A percentile compares a stretch with the other conserved stretches of the same genome.
These are phyloP conservation scores for Pterocles gutturalis DNA, from an alignment of 2,113 vertebrate species.

Conservation along the genomic window DNA sequence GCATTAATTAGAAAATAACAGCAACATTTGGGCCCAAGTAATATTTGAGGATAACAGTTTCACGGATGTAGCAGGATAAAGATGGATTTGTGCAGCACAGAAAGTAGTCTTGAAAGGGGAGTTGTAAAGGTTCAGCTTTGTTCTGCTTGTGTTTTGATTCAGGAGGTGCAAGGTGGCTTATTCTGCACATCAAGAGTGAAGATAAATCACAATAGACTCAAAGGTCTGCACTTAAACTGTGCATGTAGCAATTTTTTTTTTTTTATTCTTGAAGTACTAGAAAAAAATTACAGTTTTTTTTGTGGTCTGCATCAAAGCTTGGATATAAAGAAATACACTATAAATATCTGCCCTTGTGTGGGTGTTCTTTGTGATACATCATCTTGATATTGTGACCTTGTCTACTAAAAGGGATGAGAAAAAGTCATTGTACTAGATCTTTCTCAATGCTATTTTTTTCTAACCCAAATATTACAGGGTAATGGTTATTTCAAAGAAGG, in stretches of 20 bases:
- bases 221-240: neutral
- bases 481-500: slow-evolving; percentile 97
- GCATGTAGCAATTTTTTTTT: neutral
- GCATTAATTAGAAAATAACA: neutral
- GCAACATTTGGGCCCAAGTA: neutral
- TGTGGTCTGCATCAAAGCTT: neutral
- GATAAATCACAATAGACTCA: neutral
- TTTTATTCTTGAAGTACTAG: neutral
- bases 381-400: neutral
- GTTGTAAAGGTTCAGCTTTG: neutral
- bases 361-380: neutral
- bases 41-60: neutral
- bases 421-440: neutral
- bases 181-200: neutral
- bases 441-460: neutral
- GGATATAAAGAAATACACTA: neutral
- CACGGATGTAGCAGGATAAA: neutral
- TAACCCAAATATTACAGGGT: slow-evolving; percentile 78
- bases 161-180: neutral
- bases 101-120: neutral
- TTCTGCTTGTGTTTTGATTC: neutral
- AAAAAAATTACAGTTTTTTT: neutral
- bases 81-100: neutral
- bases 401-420: neutral
- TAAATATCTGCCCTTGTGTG: neutral